phyloP scores from a whole-genome alignment of 2,113 vertebrate genomes.

The Tachysurus vachellii region DNA sequence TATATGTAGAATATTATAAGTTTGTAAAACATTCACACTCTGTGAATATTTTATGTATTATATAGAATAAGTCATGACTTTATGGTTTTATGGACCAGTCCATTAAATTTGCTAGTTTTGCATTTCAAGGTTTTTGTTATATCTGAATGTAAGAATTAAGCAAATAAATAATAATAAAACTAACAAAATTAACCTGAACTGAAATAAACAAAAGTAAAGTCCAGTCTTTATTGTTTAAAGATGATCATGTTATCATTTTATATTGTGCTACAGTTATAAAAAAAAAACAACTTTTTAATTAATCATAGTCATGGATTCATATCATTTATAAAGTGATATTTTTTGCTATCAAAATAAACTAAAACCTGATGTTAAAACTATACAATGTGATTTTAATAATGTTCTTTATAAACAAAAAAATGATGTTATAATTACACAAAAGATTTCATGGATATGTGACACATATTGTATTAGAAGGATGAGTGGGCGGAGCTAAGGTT shows the following conservation, averaged over 20 bases:
- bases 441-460: neutral
- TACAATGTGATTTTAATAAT: too few relatives aligned
- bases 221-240: neutral
- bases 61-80: too few relatives aligned
- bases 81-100: too few relatives aligned
- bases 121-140: neutral
- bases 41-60: too few relatives aligned
- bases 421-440: neutral
- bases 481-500: neutral
- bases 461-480: neutral
- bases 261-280: neutral
- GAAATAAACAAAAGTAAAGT: neutral
- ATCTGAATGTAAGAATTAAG: neutral
- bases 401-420: neutral
- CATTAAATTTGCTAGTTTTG: neutral
- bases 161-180: neutral
- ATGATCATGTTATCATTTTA: neutral
- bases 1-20: neutral
- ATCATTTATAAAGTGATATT: neutral
- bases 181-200: neutral
- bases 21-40: neutral
- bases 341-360: neutral
- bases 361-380: too few relatives aligned
- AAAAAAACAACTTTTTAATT: too few relatives aligned
- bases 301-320: neutral